Evolutionary conservation across 1,140 invertebrate species (phyloP).

Genomic region (Heliconius melpomene): DNA sequence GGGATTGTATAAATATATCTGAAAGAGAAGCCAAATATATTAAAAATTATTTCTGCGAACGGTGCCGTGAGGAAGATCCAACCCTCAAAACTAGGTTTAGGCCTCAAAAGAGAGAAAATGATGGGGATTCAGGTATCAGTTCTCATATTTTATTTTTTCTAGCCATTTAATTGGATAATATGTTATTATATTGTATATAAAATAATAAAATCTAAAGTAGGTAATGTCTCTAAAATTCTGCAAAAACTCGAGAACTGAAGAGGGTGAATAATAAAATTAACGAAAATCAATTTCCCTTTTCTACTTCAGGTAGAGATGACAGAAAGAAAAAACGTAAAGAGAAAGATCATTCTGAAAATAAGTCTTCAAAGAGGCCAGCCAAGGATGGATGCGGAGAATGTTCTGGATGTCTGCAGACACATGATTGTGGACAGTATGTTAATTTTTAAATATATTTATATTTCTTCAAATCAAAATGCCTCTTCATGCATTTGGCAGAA

Average conservation of each 20-base stretch:
- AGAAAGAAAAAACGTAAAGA: slow-evolving; percentile 81
- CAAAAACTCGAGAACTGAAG: too few relatives aligned
- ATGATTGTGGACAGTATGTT: slow-evolving; percentile 90
- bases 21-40: slow-evolving; percentile 96
- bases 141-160: background rate
- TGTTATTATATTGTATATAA: background rate
- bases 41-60: slow-evolving; percentile 95
- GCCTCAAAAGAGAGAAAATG: slow-evolving; percentile 84
- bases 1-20: slow-evolving; percentile 97
- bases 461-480: too few relatives aligned
- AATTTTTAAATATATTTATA: slow-evolving; percentile 10
- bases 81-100: slow-evolving; percentile 90
- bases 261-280: background rate
- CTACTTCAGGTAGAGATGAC: slow-evolving; percentile 65
- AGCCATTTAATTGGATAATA: too few relatives aligned
- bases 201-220: too few relatives aligned
- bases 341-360: slow-evolving; percentile 80
- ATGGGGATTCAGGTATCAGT: slow-evolving; percentile 65
- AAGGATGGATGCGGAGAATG: slow-evolving; percentile 90
- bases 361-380: slow-evolving; percentile 65
- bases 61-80: slow-evolving; percentile 91
- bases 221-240: too few relatives aligned
- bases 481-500: too few relatives aligned
- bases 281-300: background rate
- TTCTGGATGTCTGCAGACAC: slow-evolving; percentile 88